Conservation (phyloP, 2,797 vertebrate genomes). For the Threskiornis aethiopicus region DNA sequence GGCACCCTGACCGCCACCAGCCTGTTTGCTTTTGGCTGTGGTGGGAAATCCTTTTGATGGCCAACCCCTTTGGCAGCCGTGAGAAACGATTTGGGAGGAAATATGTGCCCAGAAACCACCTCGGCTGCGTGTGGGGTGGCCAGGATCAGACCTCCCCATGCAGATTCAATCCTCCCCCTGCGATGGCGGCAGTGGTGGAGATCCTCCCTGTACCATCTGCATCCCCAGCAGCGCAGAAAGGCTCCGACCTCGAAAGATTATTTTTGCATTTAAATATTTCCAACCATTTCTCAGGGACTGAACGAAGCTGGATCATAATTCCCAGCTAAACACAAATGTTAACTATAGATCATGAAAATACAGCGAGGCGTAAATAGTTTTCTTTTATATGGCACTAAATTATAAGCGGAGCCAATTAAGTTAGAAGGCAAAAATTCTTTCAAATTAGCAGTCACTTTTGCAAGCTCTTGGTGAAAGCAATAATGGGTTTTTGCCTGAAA, state of each 20-base stretch:
- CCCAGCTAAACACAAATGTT: background rate
- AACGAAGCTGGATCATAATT: background rate
- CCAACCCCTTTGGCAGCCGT: background rate
- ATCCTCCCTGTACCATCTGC: background rate
- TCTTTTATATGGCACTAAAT: conserved; percentile 21
- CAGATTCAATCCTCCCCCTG: background rate
- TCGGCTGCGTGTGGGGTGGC: rapidly evolving
- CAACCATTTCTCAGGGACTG: background rate
- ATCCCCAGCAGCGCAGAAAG: background rate
- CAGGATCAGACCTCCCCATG: background rate
- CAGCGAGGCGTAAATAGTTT: background rate
- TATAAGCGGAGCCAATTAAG: background rate
- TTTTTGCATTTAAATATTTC: background rate
- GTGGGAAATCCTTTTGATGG: background rate
- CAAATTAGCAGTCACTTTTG: background rate
- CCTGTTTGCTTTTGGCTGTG: background rate
- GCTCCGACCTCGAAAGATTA: background rate
- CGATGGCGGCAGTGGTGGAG: background rate
- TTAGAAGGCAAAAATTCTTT: conserved; percentile 14
- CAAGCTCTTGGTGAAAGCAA: background rate
- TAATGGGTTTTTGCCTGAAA: background rate
- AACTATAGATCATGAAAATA: conserved; percentile 46
- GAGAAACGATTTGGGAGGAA: background rate
- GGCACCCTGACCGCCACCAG: background rate
- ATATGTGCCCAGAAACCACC: background rate